Conservation (phyloP, 2,797 vertebrate species). For the Poeciliopsis turneri region DNA sequence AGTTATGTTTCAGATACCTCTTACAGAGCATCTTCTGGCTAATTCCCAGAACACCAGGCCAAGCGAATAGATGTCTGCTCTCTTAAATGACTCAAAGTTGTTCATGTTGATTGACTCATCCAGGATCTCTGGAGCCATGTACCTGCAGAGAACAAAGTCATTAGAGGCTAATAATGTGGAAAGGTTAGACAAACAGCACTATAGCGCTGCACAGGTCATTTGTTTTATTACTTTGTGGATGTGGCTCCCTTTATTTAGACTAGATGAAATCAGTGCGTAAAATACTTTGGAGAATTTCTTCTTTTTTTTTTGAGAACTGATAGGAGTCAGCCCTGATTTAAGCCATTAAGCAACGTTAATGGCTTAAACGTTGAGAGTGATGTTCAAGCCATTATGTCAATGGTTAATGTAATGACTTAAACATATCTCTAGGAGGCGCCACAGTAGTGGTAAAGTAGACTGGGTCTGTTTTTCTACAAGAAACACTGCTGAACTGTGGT, state of each 20-base stretch:
- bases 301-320: neutral
- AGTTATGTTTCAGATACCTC: conserved; percentile 80
- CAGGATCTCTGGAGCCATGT: conserved; percentile 98
- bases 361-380: neutral
- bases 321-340: neutral
- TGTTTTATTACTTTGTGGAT: conserved; percentile 9
- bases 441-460: neutral
- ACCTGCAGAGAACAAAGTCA: conserved; percentile 83
- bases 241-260: neutral
- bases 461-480: neutral
- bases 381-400: neutral
- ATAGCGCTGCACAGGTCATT: conserved; percentile 13
- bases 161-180: conserved; percentile 53
- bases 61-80: conserved; percentile 93
- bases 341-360: no score
- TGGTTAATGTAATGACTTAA: no score
- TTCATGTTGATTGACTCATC: conserved; percentile 91
- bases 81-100: conserved; percentile 96
- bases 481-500: neutral
- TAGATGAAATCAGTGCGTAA: neutral
- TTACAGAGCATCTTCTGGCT: conserved; percentile 88
- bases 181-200: conserved; percentile 10
- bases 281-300: neutral
- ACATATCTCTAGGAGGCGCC: neutral
- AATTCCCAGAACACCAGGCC: conserved; percentile 98